Evolutionary conservation across 2,113 vertebrate genomes (phyloP).

Genomic region (Ophthalmotilapia sp.): DNA sequence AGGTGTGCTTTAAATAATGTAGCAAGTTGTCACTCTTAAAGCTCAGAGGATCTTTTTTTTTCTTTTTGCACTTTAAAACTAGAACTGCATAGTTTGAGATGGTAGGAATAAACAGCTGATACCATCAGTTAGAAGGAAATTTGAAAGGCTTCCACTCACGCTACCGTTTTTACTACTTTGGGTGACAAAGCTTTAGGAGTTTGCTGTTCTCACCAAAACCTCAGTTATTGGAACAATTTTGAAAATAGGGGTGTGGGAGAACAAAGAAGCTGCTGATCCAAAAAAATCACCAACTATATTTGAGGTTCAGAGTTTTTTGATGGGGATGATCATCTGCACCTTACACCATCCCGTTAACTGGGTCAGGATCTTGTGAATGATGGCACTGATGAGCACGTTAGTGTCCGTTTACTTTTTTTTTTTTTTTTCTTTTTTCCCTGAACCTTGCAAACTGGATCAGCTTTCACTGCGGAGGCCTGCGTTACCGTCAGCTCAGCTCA

Average conservation of each 20-base stretch:
- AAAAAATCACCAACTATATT: neutral
- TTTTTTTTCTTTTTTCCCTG: neutral
- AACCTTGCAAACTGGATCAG: slow-evolving; percentile 1
- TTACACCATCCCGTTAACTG: slow-evolving; percentile 11
- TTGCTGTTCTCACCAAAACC: neutral
- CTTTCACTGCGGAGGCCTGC: neutral
- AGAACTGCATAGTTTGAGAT: neutral
- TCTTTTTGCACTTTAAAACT: neutral
- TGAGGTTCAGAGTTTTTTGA: neutral
- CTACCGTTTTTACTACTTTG: neutral
- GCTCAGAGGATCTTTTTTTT: neutral
- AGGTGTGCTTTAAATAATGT: neutral
- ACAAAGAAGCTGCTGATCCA: neutral
- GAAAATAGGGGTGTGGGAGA: neutral
- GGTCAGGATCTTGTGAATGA: slow-evolving; percentile 17
- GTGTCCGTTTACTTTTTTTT: rapidly evolving
- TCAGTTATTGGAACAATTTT: neutral
- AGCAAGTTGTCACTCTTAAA: neutral
- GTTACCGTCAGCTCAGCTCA: neutral
- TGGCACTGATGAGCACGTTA: neutral
- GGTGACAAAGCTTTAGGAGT: neutral
- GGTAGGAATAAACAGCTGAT: neutral
- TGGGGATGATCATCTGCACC: neutral
- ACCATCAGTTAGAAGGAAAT: neutral
- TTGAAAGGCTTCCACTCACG: neutral